Conservation (phyloP, 2,888 invertebrate genomes). For the Ellobium chinense region DNA sequence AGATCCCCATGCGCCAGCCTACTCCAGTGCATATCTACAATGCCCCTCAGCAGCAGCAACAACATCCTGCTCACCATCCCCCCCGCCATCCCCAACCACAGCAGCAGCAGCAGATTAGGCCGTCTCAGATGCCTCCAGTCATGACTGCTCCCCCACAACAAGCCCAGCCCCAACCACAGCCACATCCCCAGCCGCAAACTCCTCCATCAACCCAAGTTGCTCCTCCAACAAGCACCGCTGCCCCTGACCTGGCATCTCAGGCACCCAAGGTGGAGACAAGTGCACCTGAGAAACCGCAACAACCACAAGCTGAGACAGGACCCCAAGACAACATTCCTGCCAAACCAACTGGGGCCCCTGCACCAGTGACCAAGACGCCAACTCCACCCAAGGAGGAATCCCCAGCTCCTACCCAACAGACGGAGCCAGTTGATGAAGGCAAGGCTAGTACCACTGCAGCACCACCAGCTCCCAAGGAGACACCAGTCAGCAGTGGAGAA, state of each 20-base stretch:
- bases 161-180: not conserved
- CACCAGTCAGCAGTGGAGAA: not conserved
- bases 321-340: conserved; percentile 26
- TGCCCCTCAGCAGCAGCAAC: conserved; percentile 6
- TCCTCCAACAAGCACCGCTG: not conserved
- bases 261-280: not conserved
- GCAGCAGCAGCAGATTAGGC: conserved; percentile 12
- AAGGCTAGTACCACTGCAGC: not conserved
- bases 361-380: not conserved
- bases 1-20: not conserved
- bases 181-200: conserved; percentile 2
- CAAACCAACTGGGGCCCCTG: not conserved
- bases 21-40: not conserved
- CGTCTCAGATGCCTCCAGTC: conserved; percentile 12
- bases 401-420: not conserved
- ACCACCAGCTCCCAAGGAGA: not conserved
- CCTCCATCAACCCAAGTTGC: not conserved
- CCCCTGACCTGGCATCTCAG: not conserved
- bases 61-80: not conserved
- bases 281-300: not conserved
- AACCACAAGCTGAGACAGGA: conserved; percentile 1
- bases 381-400: conserved; percentile 13
- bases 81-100: not conserved
- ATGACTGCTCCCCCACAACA: not conserved
- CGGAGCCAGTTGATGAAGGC: not conserved